Evolutionary conservation across 2,888 invertebrate genomes (phyloP).

Genomic region (Nebria brevicollis): DNA sequence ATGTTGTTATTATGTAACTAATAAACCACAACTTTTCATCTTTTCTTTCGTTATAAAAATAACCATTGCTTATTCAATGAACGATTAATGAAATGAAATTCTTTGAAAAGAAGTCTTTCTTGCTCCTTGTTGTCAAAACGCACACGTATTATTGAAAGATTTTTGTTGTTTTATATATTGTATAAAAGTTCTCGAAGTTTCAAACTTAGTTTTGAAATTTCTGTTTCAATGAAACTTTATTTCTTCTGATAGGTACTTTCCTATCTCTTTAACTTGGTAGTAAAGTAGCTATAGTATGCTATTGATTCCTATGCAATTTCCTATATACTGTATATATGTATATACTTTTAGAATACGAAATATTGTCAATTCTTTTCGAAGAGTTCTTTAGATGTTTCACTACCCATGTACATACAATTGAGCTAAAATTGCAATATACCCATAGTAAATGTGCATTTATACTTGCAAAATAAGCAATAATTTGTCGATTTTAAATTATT

Average conservation of each 20-base stretch:
- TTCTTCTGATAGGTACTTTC: conserved; percentile 29
- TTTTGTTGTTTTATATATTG: neutral
- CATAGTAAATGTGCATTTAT: no score
- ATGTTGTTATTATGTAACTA: no score
- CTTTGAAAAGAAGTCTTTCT: neutral
- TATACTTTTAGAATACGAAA: conserved; percentile 44
- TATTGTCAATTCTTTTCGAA: conserved; percentile 34
- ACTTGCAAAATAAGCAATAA: no score
- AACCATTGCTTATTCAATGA: no score
- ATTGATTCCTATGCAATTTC: conserved; percentile 44
- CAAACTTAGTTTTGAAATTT: conserved; percentile 31
- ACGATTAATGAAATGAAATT: neutral
- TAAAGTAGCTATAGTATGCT: conserved; percentile 37
- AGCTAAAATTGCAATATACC: neutral
- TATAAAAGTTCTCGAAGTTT: conserved; percentile 20
- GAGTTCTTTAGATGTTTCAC: conserved; percentile 23
- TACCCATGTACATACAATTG: neutral
- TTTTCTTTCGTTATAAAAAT: no score
- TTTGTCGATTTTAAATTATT: no score
- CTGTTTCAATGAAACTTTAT: conserved; percentile 41
- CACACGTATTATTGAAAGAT: neutral
- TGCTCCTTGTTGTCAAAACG: neutral
- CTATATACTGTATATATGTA: conserved; percentile 5
- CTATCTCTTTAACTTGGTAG: conserved; percentile 36
- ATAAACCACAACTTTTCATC: no score